These are phyloP conservation scores for Agriopis aurantiaria DNA, from an alignment of 2,888 invertebrate genomes.

Conservation along the genomic window DNA sequence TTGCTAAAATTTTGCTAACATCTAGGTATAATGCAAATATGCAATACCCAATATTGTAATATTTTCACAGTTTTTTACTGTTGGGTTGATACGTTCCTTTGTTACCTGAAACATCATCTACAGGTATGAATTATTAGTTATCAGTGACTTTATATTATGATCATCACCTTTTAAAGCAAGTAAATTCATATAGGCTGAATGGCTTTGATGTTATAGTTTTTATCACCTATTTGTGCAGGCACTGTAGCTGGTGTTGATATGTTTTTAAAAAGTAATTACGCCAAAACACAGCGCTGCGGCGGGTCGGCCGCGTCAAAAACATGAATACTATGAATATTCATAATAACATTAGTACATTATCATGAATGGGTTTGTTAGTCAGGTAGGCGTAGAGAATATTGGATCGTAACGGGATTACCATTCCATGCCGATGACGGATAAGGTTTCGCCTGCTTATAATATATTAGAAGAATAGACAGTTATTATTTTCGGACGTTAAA, in stretches of 20 bases:
- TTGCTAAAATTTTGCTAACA: too few species aligned
- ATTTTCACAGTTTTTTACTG: too few species aligned
- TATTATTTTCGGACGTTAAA: conserved; percentile 43
- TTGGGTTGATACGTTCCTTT: too few species aligned
- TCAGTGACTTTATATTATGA: too few species aligned
- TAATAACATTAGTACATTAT: conserved; percentile 58
- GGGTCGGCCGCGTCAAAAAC: conserved; percentile 37
- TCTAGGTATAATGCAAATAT: too few species aligned
- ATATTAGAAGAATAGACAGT: conserved; percentile 32
- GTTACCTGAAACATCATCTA: too few species aligned
- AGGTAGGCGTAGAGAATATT: conserved; percentile 43
- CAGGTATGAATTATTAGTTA: too few species aligned
- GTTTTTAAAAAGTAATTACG: conserved; percentile 32
- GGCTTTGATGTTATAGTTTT: background rate
- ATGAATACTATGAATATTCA: conserved; percentile 62
- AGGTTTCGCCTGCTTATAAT: conserved; percentile 37
- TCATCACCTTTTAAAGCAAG: too few species aligned
- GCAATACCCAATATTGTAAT: too few species aligned
- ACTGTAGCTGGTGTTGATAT: conserved; percentile 39
- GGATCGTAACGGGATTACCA: conserved; percentile 45
- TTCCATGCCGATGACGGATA: conserved; percentile 40
- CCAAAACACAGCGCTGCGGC: conserved; percentile 19
- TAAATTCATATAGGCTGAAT: too few species aligned
- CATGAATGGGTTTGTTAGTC: conserved; percentile 57
- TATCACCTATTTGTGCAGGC: conserved; percentile 67